Conservation (phyloP, 2,888 invertebrate species). For the Lymantria monacha region DNA sequence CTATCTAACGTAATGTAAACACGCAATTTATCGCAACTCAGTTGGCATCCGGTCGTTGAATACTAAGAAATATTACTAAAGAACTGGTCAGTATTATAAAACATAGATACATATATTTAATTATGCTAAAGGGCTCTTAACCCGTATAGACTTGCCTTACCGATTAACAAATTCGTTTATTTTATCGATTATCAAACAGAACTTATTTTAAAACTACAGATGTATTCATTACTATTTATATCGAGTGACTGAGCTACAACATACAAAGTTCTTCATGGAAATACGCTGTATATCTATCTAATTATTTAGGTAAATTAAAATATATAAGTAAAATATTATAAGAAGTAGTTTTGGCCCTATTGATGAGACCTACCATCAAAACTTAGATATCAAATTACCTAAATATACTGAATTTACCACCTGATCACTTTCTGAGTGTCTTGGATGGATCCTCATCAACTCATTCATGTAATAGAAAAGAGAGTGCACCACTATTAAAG, state of each 20-base stretch:
- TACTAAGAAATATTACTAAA: slow-evolving; percentile 41
- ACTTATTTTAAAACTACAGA: slow-evolving; percentile 50
- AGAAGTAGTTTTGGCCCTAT: too few species aligned
- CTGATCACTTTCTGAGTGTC: too few species aligned
- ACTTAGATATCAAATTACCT: too few species aligned
- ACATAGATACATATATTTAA: slow-evolving; percentile 48
- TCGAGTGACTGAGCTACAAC: slow-evolving; percentile 44
- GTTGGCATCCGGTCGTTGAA: slow-evolving; percentile 49
- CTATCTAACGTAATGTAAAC: slow-evolving; percentile 54
- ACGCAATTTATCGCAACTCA: slow-evolving; percentile 54
- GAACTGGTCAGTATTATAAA: background rate
- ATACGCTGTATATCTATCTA: slow-evolving; percentile 22
- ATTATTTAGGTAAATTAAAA: too few species aligned
- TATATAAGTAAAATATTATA: too few species aligned
- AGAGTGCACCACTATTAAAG: too few species aligned
- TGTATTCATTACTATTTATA: slow-evolving; percentile 50
- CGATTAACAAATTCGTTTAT: slow-evolving; percentile 55
- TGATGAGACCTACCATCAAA: too few species aligned
- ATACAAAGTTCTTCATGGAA: slow-evolving; percentile 43
- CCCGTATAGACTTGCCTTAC: slow-evolving; percentile 35
- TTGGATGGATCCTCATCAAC: too few species aligned
- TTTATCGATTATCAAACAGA: slow-evolving; percentile 55
- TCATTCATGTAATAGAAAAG: too few species aligned
- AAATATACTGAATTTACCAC: too few species aligned
- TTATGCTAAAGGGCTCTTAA: slow-evolving; percentile 39